Base-by-base conservation (phyloP, 2,888 invertebrate species). In the Sarcophaga caerulescens region DNA sequence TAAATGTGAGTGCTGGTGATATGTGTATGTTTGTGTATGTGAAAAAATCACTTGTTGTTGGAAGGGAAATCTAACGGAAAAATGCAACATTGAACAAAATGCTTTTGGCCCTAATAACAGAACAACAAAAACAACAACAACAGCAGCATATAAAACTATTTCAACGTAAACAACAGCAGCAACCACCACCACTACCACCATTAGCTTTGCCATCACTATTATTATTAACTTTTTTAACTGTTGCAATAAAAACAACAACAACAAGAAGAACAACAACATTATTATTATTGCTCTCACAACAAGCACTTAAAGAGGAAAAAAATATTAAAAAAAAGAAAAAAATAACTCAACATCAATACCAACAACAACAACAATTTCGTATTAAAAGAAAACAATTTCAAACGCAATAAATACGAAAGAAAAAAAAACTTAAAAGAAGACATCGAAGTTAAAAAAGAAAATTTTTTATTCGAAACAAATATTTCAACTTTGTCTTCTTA, bases 71-170 rank as follows among this genome's bases (percentile, higher is more conserved):
- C 89, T 92, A 92, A 92, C 92, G 92, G 92, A 89, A 92, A 91
- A 91, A 90, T 92, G 91, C 90, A 90, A 90, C 89, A 90, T 90
- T 90, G 89, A 91, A 90, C 91, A 92, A 92, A 92, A 92, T 92
- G 91, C 89, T 91, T 91, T 91, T 90, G 90, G 91, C 90, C 92
- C 91, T 91, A 89, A 89, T 89, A 88, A 85, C 88, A 82, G 86
- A 47, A 81, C 23, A 62, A 73, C 81, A 75, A 83, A 66, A 63
- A 84, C 84, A 75, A 80, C 68, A 17, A 23, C 77, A 80, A 35
- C 85, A 83, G 2, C 35, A 35, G 8, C 35, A 8, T 35, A 35
- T 35, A 35, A 35, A 35, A 25, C 85, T 66, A 17, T 85, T 81
- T 19, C 81, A 83, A 82, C 14, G 52, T 14, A 52, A 17, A 52